These are phyloP conservation scores for Adelphocoris suturalis DNA, from an alignment of 2,888 invertebrate genomes.

Conservation along the genomic window DNA sequence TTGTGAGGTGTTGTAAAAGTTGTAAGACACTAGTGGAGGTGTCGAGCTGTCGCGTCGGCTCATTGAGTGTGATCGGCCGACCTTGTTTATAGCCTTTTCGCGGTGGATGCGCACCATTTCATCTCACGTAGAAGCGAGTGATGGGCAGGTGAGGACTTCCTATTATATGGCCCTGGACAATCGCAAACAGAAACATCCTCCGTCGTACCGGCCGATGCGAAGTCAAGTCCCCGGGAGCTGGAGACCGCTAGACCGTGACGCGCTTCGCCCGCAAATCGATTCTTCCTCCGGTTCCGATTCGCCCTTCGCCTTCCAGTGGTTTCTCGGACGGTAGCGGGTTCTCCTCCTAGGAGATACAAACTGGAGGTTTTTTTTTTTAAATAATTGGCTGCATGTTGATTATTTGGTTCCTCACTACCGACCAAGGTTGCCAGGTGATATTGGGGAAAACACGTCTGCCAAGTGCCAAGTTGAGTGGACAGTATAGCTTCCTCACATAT, in stretches of 20 bases:
- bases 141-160: not conserved
- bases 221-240: not conserved
- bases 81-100: not conserved
- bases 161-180: not conserved
- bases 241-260: not conserved
- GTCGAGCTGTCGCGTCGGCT: too few species aligned
- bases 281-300: conserved; percentile 18
- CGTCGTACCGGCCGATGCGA: not conserved
- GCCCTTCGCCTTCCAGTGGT: not conserved
- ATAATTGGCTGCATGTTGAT: too few species aligned
- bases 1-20: too few species aligned
- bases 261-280: conserved; percentile 7
- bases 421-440: too few species aligned
- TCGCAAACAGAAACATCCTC: not conserved
- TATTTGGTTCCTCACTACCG: too few species aligned
- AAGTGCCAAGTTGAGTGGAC: too few species aligned
- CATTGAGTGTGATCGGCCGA: not conserved
- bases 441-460: too few species aligned
- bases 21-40: too few species aligned
- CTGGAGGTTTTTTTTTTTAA: too few species aligned
- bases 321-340: not conserved
- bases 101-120: conserved; percentile 1
- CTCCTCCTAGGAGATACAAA: too few species aligned
- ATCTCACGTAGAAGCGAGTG: not conserved
- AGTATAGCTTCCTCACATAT: too few species aligned